A percentile compares a stretch with the other conserved stretches of the same genome.
phyloP scores from a whole-genome alignment of 2,888 invertebrate species.

The Andrena praecox region DNA sequence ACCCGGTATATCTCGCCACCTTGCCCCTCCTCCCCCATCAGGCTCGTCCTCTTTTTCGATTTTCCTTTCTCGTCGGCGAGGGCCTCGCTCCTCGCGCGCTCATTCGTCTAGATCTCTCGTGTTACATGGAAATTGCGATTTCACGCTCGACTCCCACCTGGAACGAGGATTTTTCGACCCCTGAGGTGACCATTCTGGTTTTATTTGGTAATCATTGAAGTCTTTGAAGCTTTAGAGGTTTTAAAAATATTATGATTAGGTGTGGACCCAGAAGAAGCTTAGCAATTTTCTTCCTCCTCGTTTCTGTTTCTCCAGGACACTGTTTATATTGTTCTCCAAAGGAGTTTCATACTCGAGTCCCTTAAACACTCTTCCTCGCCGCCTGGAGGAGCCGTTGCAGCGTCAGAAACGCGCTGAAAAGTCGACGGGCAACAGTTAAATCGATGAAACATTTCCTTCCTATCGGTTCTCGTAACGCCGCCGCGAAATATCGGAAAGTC shows the following conservation, averaged over 20 bases:
- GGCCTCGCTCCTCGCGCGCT: conserved; percentile 9
- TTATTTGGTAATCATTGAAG: not conserved
- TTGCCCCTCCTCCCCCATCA: conserved; percentile 16
- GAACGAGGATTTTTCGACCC: not conserved
- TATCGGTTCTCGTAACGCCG: conserved; percentile 6
- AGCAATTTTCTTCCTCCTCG: no score
- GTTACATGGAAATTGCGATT: conserved; percentile 1
- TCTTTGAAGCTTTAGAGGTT: not conserved
- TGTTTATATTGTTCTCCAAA: no score
- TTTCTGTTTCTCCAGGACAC: no score
- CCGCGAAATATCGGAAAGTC: conserved; percentile 20
- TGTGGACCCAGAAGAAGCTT: no score
- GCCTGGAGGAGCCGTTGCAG: not conserved
- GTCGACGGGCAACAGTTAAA: not conserved
- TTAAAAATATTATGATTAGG: no score
- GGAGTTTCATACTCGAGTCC: no score
- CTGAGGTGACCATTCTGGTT: not conserved
- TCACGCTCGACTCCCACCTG: not conserved
- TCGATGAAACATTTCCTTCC: not conserved
- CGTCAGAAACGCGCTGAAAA: not conserved
- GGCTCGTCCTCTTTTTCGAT: conserved; percentile 24
- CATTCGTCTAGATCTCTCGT: conserved; percentile 9
- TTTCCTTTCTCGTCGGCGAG: conserved; percentile 16
- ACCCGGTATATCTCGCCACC: conserved; percentile 65
- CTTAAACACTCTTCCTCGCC: no score